Evolutionary conservation across 2,888 invertebrate species (phyloP).

Genomic region (Pycnomerus fuliginosus): DNA sequence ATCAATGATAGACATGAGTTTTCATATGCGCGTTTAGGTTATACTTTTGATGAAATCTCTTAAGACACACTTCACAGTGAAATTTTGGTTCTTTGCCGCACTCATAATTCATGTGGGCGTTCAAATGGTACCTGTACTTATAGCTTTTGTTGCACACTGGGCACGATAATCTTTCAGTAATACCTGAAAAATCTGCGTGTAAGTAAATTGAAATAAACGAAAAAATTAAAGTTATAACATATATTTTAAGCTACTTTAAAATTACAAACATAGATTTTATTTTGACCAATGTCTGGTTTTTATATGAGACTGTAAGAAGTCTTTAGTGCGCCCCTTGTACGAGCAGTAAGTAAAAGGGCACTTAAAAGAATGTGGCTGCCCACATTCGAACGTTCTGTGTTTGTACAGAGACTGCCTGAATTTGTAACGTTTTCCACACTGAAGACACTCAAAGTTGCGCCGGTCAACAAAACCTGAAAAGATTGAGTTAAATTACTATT

Average conservation of each 20-base stretch:
- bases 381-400: constrained; percentile 32
- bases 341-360: constrained; percentile 26
- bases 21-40: constrained; percentile 61
- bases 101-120: constrained; percentile 69
- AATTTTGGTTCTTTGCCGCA: constrained; percentile 67
- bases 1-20: no score
- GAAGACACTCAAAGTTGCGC: constrained; percentile 9
- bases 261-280: background rate
- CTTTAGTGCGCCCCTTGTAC: constrained; percentile 24
- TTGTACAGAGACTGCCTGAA: constrained; percentile 29
- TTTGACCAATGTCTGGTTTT: constrained; percentile 17
- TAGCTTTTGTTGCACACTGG: constrained; percentile 59
- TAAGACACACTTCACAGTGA: constrained; percentile 62
- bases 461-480: constrained; percentile 8
- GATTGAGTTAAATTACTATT: no score
- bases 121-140: constrained; percentile 61
- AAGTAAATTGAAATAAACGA: background rate
- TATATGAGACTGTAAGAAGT: constrained; percentile 23
- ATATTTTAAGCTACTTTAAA: background rate
- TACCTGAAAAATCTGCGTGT: constrained; percentile 29
- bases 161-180: constrained; percentile 53
- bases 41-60: constrained; percentile 69
- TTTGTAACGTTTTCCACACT: constrained; percentile 30
- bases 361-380: constrained; percentile 29
- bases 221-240: no score